These are phyloP conservation scores for Hyperoplus lanceolatus DNA, from an alignment of 2,797 vertebrate genomes.

Conservation along the genomic window DNA sequence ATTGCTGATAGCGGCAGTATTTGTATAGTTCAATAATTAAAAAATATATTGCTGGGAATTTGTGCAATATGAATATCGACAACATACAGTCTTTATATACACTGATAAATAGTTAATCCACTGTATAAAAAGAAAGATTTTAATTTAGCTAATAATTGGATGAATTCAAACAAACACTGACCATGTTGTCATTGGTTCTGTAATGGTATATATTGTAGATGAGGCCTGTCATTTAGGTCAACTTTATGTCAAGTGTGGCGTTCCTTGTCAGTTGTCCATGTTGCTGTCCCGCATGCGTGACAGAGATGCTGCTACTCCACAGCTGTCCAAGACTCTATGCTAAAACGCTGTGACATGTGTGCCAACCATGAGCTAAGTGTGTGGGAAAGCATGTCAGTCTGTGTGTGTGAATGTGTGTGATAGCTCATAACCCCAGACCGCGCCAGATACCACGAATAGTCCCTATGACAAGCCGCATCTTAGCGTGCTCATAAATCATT, in stretches of 20 bases:
- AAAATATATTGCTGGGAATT: neutral
- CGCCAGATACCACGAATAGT: conserved; percentile 33
- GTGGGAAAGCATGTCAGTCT: conserved; percentile 66
- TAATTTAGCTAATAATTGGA: neutral
- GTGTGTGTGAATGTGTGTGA: conserved; percentile 46
- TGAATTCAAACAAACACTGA: neutral
- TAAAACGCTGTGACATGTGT: conserved; percentile 63
- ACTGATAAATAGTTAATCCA: neutral
- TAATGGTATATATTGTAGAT: neutral
- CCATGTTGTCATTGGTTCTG: neutral
- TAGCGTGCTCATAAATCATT: conserved; percentile 52
- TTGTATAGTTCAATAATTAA: neutral
- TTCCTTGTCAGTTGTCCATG: conserved; percentile 47
- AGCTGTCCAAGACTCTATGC: conserved; percentile 70
- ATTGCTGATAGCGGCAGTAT: neutral
- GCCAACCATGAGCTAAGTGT: conserved; percentile 53
- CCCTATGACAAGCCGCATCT: conserved; percentile 31
- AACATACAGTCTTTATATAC: too few relatives aligned
- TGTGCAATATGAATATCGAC: too few relatives aligned
- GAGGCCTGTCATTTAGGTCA: conserved; percentile 3
- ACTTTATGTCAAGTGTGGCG: conserved; percentile 1
- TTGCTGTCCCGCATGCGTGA: conserved; percentile 53
- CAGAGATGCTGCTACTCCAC: conserved; percentile 44
- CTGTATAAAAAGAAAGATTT: neutral
- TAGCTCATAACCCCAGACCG: conserved; percentile 42